Conservation (phyloP, 2,888 invertebrate species). For the Ernsta delagoae region DNA sequence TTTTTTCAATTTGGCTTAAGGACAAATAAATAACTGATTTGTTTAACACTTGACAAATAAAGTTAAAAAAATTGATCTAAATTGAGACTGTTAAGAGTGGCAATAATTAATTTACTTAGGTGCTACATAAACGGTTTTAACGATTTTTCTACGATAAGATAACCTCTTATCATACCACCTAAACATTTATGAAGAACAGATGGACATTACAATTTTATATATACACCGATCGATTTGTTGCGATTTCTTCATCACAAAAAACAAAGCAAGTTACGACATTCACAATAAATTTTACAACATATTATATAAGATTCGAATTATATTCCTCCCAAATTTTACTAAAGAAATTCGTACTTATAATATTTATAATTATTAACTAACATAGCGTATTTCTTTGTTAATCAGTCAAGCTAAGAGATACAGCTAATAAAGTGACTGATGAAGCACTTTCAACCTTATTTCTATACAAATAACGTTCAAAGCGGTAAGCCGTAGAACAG, state of each 20-base stretch:
- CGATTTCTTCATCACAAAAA: slow-evolving; percentile 54
- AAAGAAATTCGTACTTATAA: slow-evolving; percentile 48
- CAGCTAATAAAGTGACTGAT: slow-evolving; percentile 18
- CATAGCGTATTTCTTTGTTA: slow-evolving; percentile 40
- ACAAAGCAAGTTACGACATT: slow-evolving; percentile 59
- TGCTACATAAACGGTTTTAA: too few species aligned
- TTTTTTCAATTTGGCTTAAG: too few species aligned
- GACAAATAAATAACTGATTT: too few species aligned
- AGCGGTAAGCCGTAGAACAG: slow-evolving; percentile 7
- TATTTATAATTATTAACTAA: slow-evolving; percentile 50
- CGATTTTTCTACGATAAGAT: too few species aligned
- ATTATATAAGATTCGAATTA: slow-evolving; percentile 66
- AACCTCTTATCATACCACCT: too few species aligned
- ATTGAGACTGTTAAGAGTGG: too few species aligned
- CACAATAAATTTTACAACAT: slow-evolving; percentile 59
- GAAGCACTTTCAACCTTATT: slow-evolving; percentile 18
- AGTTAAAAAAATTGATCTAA: too few species aligned
- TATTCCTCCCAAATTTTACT: slow-evolving; percentile 63
- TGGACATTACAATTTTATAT: too few species aligned
- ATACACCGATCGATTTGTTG: neutral
- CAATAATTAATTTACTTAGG: too few species aligned
- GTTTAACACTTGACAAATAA: too few species aligned
- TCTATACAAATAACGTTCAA: slow-evolving; percentile 35
- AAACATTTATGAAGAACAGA: too few species aligned
- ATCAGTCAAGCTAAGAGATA: slow-evolving; percentile 37